Percentiles rank a stretch among this genome's conserved stretches.
Evolutionary conservation across 2,797 vertebrate genomes (phyloP).

Genomic region (Perodicticus potto): DNA sequence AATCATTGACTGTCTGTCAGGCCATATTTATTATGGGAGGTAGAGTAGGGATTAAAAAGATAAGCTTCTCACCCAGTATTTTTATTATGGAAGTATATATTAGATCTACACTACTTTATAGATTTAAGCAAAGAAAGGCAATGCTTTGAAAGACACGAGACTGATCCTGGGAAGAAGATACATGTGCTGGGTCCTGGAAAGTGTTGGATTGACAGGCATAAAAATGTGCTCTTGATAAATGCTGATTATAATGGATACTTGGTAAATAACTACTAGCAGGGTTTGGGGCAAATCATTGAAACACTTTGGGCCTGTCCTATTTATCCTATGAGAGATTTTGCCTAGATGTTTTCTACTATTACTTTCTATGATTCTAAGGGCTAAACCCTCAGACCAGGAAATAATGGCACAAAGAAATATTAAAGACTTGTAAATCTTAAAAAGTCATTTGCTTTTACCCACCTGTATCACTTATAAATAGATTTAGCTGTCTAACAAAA

Average conservation of each 20-base stretch:
- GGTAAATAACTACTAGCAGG: not conserved
- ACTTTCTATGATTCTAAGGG: constrained; percentile 27
- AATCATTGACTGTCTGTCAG: constrained; percentile 49
- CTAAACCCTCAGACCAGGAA: not conserved
- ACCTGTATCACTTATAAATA: not conserved
- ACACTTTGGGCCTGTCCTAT: not conserved
- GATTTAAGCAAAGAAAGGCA: constrained; percentile 58
- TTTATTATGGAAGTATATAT: constrained; percentile 61
- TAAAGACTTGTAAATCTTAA: constrained; percentile 8
- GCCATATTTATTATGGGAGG: constrained; percentile 38
- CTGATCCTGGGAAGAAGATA: not conserved
- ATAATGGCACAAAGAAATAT: not conserved
- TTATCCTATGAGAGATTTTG: not conserved
- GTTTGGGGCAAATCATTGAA: not conserved
- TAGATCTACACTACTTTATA: constrained; percentile 16
- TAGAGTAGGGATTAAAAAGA: constrained; percentile 60
- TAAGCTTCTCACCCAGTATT: constrained; percentile 44
- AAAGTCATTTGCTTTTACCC: not conserved
- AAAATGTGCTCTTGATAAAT: constrained; percentile 18
- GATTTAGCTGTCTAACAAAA: not conserved
- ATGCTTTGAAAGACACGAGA: not conserved
- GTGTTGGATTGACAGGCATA: not conserved
- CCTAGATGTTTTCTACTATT: not conserved
- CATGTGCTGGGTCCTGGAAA: not conserved
- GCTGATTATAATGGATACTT: not conserved